These are phyloP conservation scores for Drosophila takahashii DNA, from an alignment of 1,140 invertebrate species.

Conservation along the genomic window DNA sequence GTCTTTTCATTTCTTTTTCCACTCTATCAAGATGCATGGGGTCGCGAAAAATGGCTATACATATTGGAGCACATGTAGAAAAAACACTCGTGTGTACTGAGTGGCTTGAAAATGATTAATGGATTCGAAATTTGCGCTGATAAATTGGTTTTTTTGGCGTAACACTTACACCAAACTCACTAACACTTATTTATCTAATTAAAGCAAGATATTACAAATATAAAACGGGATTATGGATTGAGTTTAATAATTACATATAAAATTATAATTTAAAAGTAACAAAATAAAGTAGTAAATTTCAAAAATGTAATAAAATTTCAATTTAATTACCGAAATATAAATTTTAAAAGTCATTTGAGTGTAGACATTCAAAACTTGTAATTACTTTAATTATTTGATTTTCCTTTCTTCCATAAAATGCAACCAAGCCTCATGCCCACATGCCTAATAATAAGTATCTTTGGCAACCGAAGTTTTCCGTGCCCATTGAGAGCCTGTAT, in stretches of 20 bases:
- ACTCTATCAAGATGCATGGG: conserved; percentile 21
- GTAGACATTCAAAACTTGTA: not conserved
- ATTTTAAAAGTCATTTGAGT: too few relatives aligned
- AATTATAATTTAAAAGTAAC: too few relatives aligned
- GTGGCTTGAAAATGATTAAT: conserved; percentile 17
- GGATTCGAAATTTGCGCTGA: conserved; percentile 1
- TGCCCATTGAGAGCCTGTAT: conserved; percentile 9
- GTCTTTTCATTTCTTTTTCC: conserved; percentile 9
- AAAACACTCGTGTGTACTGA: conserved; percentile 7
- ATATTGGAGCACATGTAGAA: conserved; percentile 11
- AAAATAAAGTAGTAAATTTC: too few relatives aligned
- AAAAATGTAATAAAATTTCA: too few relatives aligned
- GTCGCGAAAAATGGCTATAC: conserved; percentile 31
- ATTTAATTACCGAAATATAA: too few relatives aligned
- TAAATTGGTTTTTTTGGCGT: not conserved
- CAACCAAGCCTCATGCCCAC: conserved; percentile 6
- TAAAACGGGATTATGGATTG: too few relatives aligned
- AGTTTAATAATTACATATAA: too few relatives aligned
- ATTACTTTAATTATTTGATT: not conserved
- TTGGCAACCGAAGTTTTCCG: conserved; percentile 30
- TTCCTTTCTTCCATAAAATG: conserved; percentile 3
- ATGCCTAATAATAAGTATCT: conserved; percentile 11
- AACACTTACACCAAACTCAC: not conserved
- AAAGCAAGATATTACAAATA: too few relatives aligned
- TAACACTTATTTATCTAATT: too few relatives aligned